A percentile compares a stretch with the other conserved stretches of the same genome.
Evolutionary conservation across 1,140 invertebrate genomes (phyloP).

Genomic region (Physella acuta): DNA sequence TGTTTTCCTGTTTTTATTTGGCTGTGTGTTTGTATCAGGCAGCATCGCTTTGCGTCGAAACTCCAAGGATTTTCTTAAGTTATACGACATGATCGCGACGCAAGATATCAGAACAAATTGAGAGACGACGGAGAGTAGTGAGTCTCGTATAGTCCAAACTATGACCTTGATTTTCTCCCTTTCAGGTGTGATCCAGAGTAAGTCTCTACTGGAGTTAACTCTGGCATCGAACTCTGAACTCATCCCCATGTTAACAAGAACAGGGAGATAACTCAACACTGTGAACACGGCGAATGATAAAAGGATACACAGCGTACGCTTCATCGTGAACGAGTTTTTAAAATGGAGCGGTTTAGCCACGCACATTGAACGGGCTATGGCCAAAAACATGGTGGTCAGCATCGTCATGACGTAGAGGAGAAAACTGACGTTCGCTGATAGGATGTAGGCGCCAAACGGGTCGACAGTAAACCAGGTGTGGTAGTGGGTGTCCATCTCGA

Average conservation of each 20-base stretch:
- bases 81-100: not conserved
- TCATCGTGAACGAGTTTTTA: not conserved
- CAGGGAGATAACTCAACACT: not conserved
- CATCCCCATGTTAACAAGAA: not conserved
- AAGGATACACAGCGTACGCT: not conserved
- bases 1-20: not conserved
- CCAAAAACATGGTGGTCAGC: not conserved
- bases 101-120: not conserved
- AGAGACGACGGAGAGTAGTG: not conserved
- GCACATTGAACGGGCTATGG: slow-evolving; percentile 12
- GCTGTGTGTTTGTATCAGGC: no score
- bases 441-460: not conserved
- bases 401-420: not conserved
- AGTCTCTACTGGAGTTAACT: not conserved
- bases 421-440: not conserved
- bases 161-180: not conserved
- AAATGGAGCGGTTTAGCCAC: slow-evolving; percentile 11
- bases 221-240: not conserved
- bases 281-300: not conserved
- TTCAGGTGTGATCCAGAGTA: not conserved
- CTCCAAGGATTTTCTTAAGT: not conserved
- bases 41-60: not conserved
- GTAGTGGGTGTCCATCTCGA: not conserved
- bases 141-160: not conserved
- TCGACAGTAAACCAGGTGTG: not conserved